These are phyloP conservation scores for Drosophila takahashii DNA, from an alignment of 1,140 invertebrate species.

Conservation along the genomic window DNA sequence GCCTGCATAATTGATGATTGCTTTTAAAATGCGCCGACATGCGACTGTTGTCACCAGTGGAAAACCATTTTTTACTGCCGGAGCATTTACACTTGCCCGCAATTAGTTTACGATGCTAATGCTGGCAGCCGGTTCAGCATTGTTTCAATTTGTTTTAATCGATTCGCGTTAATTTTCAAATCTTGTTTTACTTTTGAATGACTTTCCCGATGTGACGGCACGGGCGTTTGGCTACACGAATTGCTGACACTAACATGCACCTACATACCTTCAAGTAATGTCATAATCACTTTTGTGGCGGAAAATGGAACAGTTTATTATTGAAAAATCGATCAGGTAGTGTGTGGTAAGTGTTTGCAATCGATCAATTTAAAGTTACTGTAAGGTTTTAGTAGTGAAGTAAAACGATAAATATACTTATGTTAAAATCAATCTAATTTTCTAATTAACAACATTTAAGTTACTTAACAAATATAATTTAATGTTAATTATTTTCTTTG, in stretches of 20 bases:
- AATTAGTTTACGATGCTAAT: constrained; percentile 74
- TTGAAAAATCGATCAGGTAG: not conserved
- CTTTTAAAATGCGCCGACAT: constrained; percentile 79
- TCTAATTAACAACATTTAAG: too few relatives aligned
- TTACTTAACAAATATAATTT: too few relatives aligned
- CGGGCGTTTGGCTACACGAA: constrained; percentile 32
- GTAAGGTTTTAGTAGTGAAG: not conserved
- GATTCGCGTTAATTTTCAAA: constrained; percentile 76
- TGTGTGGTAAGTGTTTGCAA: not conserved
- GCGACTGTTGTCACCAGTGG: constrained; percentile 65
- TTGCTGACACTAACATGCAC: constrained; percentile 35
- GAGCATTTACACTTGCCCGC: constrained; percentile 78
- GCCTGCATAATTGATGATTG: constrained; percentile 81
- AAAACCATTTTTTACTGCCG: constrained; percentile 69
- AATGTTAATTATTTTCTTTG: too few relatives aligned
- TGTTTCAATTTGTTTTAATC: constrained; percentile 79
- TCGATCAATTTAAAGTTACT: not conserved
- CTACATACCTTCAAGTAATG: constrained; percentile 28
- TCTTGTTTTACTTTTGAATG: constrained; percentile 22
- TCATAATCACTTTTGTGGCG: constrained; percentile 5
- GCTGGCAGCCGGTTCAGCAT: constrained; percentile 30
- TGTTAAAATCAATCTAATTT: too few relatives aligned
- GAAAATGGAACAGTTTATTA: not conserved
- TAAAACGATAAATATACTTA: too few relatives aligned
- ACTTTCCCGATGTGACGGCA: constrained; percentile 10